Evolutionary conservation across 2,113 vertebrate genomes (phyloP), one percentile per base, ranked within the genome.

Genomic region (Rostratula benghalensis): DNA sequence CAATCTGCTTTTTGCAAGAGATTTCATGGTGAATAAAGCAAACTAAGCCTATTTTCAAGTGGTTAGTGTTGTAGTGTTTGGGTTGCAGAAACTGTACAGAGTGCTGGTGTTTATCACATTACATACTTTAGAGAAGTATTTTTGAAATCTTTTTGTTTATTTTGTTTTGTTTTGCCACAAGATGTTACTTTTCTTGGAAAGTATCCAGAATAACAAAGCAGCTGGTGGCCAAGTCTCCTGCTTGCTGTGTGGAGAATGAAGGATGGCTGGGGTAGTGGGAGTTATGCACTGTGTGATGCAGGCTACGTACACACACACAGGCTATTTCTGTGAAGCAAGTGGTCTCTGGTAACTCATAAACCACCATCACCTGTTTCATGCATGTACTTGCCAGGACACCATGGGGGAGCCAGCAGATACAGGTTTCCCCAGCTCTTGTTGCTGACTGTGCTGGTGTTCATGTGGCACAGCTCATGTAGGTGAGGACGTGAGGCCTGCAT

Each of bases 11-110:
- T 75, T 86, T 71, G 76, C 10, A 5, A 68, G 60, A 87, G 87
- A 46, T 61, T 53, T 79, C 70, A 41, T 45, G 70, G 45, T 0
- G 1, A 84, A 69, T 65, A 82, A 89, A 87, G 92, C 46, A 87
- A 92, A 89, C 19, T 45, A 86, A 46, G 63, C 65, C 33, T 22
- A 9, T 90, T 90, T 95, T 93, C 51, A 94, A 73, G 53, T 84
- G 59, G 15, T 76, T 90, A 33, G 53, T 57, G 61, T 48, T 14
- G 43, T 75, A 33, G 37, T n/a, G 31, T 90, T 83, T 74, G 30
- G 83, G 21, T 61, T 90, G 67, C 67, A 90, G 71, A 91, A 92
- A 46, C 76, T 7, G 0, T 43, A 24, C 2, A 2, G 33, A 91
- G 57, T n/a, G 77, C 74, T 61, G 13, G 11, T 61, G 31, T 91